phyloP scores from a whole-genome alignment of 2,888 invertebrate genomes.

The Machimus atricapillus region DNA sequence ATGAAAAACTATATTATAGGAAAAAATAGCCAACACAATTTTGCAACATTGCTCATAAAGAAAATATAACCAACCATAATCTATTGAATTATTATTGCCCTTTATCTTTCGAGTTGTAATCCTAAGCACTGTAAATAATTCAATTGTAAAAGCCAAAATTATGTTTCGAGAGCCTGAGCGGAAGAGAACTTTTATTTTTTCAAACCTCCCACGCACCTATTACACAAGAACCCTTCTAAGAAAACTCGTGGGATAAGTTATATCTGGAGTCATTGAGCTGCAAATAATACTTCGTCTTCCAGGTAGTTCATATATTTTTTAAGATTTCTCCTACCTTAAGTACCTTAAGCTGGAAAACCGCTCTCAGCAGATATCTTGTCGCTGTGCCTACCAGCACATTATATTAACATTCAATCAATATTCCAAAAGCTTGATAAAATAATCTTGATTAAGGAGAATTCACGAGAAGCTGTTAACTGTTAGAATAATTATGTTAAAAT shows the following conservation, averaged over 20 bases:
- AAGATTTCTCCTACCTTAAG: not conserved
- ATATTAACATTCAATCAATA: not conserved
- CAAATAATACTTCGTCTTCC: not conserved
- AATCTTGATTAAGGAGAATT: not conserved
- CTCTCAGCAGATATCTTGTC: not conserved
- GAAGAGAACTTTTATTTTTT: not conserved
- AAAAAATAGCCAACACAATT: no score
- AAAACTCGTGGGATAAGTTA: not conserved
- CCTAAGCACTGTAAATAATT: not conserved
- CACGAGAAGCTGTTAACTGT: not conserved
- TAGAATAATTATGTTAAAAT: not conserved
- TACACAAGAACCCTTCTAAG: not conserved
- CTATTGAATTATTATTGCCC: no score
- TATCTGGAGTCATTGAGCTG: not conserved
- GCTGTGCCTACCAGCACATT: not conserved
- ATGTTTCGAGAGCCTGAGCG: not conserved
- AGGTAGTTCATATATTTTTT: not conserved
- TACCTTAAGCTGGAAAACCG: not conserved
- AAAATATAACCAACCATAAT: not conserved
- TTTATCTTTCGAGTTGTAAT: not conserved
- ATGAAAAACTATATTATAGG: no score
- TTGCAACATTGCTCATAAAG: no score
- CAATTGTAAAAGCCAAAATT: not conserved
- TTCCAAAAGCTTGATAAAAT: not conserved
- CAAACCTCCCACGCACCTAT: not conserved